Base-by-base conservation (phyloP, 2,113 vertebrate genomes). In the Ptilorrhoa leucosticta region DNA sequence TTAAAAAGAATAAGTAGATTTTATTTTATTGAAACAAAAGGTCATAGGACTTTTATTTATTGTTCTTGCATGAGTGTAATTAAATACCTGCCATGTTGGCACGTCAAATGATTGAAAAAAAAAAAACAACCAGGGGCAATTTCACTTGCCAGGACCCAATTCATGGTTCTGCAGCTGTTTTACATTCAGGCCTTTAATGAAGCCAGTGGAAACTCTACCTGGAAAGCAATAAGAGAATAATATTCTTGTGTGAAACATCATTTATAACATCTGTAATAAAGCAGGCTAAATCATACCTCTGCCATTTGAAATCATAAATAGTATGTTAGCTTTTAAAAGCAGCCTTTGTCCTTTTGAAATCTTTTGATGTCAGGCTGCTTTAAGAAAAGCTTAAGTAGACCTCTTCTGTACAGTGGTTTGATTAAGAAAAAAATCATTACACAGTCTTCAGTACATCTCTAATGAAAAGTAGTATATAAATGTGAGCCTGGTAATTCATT, bases 41-140 rank as follows among this genome's bases (percentile, higher is more conserved):
- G 93, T 87, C 87, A 68, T 70, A 94, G 79, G 90, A 89, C 68
- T 94, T 96, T 92, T 97, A 97, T 97, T 97, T 97, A 97, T 86
- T 96, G 93, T 83, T 97, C 92, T 78, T 66, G 42, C 72, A 72
- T 76, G 66, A 90, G 63, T 79, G 60, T 94, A 97, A 97, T 97
- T 97, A 97, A 96, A 90, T 92, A 93, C 79, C 70, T 94, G 72
- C 89, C 73, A 83, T 75, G 60, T 79, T 94, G 82, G 71, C 78
- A 70, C 28, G 66, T 90, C 91, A 85, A 80, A 48, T 0, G 15
- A 78, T 89, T 21, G 30, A 35, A 60, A 77, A 69, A 76, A 82
- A 76, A 83, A 66, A 70, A 27, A 11, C 22, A 14, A 57, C n/a
- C 22, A 23, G 17, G 77, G 69, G 42, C 0, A 4, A 47, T 75